Evolutionary conservation across 1,140 invertebrate genomes (phyloP).

Genomic region (Coptotermes formosanus): DNA sequence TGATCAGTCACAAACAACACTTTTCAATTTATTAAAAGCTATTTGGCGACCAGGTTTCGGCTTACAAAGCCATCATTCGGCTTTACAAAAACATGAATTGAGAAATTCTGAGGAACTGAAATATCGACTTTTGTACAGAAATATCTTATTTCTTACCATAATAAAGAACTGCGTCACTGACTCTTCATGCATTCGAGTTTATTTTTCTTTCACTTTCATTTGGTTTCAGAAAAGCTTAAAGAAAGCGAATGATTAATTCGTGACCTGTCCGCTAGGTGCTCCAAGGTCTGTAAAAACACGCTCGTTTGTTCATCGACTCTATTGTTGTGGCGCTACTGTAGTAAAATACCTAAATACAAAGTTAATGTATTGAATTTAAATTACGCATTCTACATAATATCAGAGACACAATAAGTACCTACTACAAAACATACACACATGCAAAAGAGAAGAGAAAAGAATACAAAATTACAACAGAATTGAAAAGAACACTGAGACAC

Average conservation of each 20-base stretch:
- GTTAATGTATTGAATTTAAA: neutral
- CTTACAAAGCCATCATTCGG: too few species aligned
- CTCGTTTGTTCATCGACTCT: neutral
- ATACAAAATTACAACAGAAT: neutral
- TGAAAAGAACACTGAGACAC: neutral
- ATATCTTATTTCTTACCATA: too few species aligned
- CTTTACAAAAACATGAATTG: too few species aligned
- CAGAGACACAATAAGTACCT: neutral
- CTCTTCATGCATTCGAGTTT: neutral
- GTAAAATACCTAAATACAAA: neutral
- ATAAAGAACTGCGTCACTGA: neutral
- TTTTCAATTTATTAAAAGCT: too few species aligned
- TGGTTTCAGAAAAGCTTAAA: neutral
- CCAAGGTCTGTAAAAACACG: conserved; percentile 1
- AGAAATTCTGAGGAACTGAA: too few species aligned
- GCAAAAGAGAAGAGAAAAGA: neutral
- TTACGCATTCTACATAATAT: neutral
- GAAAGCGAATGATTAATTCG: neutral
- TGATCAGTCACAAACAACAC: too few species aligned
- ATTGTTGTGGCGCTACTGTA: neutral
- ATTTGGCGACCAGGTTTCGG: too few species aligned
- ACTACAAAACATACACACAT: neutral
- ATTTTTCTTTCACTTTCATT: neutral
- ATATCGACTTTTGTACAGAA: too few species aligned
- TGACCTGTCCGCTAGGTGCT: neutral